These are phyloP conservation scores for Tinamus major DNA, from an alignment of 2,797 vertebrate species.

Conservation along the genomic window DNA sequence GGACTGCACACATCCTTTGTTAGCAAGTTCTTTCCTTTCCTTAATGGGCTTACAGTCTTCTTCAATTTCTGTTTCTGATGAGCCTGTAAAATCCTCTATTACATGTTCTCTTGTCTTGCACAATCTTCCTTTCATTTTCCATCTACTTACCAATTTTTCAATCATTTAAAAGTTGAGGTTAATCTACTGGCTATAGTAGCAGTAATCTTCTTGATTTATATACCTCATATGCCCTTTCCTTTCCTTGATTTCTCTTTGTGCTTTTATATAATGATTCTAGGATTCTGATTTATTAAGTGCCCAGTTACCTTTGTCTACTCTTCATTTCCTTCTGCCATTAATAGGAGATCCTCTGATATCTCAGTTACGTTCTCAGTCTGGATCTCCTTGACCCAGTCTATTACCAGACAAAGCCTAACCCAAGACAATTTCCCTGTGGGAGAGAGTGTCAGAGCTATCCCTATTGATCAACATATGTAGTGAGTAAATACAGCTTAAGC, in stretches of 20 bases:
- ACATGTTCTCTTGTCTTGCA: conserved; percentile 24
- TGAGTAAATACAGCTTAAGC: not conserved
- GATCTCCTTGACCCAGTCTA: not conserved
- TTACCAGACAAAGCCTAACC: not conserved
- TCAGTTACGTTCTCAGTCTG: not conserved
- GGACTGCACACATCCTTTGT: not conserved
- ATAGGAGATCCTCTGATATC: not conserved
- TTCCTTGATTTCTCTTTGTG: conserved; percentile 34
- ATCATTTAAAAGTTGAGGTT: conserved; percentile 37
- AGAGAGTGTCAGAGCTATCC: not conserved
- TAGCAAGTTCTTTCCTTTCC: conserved; percentile 33
- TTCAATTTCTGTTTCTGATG: conserved; percentile 20
- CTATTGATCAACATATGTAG: not conserved
- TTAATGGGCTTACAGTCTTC: not conserved
- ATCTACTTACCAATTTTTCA: conserved; percentile 42
- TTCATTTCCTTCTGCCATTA: not conserved
- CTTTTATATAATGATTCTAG: conserved; percentile 17
- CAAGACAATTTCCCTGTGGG: not conserved
- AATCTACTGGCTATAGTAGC: conserved; percentile 19
- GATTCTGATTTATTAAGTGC: not conserved
- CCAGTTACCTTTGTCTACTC: not conserved
- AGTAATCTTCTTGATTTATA: conserved; percentile 38
- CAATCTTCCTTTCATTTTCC: conserved; percentile 45
- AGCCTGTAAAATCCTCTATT: conserved; percentile 36
- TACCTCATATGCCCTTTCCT: not conserved